Evolutionary conservation across 2,113 vertebrate species (phyloP).

Genomic region (Notiomystis cincta): DNA sequence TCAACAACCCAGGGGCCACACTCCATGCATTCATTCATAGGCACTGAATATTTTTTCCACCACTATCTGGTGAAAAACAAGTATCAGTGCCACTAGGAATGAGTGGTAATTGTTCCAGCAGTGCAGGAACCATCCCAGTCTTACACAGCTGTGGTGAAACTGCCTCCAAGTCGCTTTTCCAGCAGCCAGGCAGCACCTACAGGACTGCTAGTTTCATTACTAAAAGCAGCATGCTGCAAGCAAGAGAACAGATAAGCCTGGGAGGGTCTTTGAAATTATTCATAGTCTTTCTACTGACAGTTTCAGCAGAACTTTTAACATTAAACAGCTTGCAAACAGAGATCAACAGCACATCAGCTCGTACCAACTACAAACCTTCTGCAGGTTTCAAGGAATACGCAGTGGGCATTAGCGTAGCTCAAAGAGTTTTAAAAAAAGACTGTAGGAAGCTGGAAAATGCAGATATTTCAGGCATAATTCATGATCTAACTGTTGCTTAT

Average conservation of each 20-base stretch:
- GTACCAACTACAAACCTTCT: not conserved
- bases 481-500: not conserved
- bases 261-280: slow-evolving; percentile 39
- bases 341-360: slow-evolving; percentile 17
- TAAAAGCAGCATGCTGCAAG: not conserved
- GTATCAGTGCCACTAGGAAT: not conserved
- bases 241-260: not conserved
- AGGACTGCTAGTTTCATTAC: not conserved
- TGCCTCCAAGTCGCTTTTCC: not conserved
- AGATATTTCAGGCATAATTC: not conserved
- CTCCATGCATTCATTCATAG: fast-evolving
- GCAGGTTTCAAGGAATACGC: not conserved
- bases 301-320: slow-evolving; percentile 24
- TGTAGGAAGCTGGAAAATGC: not conserved
- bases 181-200: not conserved
- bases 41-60: not conserved
- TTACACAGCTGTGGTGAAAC: not conserved
- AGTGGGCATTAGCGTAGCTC: not conserved
- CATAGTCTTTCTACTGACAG: not conserved
- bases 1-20: not conserved
- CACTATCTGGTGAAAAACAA: not conserved
- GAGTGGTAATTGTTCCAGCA: not conserved
- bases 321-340: slow-evolving; percentile 39
- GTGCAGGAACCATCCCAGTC: not conserved
- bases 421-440: not conserved